These are phyloP conservation scores for Chlorops oryzae DNA, from an alignment of 1,140 invertebrate species.

Conservation along the genomic window DNA sequence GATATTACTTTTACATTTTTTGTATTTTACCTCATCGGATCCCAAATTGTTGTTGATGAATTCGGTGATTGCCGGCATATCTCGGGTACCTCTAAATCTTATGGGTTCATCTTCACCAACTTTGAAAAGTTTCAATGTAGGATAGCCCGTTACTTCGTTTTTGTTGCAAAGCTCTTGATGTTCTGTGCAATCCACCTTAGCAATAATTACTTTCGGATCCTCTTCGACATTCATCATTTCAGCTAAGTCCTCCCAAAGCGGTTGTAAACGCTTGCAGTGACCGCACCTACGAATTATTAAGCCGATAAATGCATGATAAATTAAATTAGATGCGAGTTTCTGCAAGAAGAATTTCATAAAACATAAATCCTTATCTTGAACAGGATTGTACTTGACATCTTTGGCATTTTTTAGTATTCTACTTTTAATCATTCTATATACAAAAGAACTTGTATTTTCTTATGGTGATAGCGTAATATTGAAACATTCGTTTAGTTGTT, in stretches of 20 bases:
- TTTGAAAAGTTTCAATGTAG: conserved; percentile 68
- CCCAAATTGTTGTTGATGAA: conserved; percentile 68
- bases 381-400: too few relatives aligned
- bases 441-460: too few relatives aligned
- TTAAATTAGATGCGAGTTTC: too few relatives aligned
- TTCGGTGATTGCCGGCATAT: conserved; percentile 62
- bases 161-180: conserved; percentile 63
- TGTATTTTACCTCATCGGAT: conserved; percentile 1
- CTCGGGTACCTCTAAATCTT: conserved; percentile 63
- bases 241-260: conserved; percentile 67
- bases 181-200: conserved; percentile 71
- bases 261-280: conserved; percentile 61
- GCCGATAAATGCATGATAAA: too few relatives aligned
- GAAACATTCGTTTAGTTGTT: too few relatives aligned
- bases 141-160: conserved; percentile 67
- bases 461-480: too few relatives aligned
- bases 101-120: conserved; percentile 53
- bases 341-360: too few relatives aligned
- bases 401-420: too few relatives aligned
- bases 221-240: conserved; percentile 61
- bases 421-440: too few relatives aligned
- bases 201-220: conserved; percentile 59
- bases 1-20: background rate
- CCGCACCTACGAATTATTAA: conserved; percentile 62
- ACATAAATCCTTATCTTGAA: too few relatives aligned